Evolutionary conservation across 1,140 invertebrate species (phyloP), one percentile per base, ranked within the genome.

Genomic region (Euura saliciscinereae): DNA sequence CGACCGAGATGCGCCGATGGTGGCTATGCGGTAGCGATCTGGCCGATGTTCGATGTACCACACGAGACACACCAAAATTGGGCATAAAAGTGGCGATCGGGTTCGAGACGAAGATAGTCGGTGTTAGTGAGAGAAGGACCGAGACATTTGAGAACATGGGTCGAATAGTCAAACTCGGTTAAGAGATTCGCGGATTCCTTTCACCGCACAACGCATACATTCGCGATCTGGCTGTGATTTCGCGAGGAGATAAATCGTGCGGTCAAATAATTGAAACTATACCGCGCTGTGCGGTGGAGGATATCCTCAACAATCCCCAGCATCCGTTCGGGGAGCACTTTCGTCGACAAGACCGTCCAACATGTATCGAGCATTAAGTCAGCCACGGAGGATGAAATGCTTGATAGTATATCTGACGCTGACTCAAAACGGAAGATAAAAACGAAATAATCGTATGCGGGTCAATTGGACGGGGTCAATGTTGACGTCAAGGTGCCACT

Each of bases 61-160:
- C 51, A 59, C 51, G 51, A 59, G 51, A 28, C 28, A 28, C 51
- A 59, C 51, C 51, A 59, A 59, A 59, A 59, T 67, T 67, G 66
- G 28, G 28, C 66, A 67, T 67, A 67, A 67, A 67, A 44, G 43
- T 44, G 79, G 82, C 83, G 81, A 83, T 81, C 82, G 81, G 28
- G 82, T 79, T 81, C 78, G 80, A 77, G 82, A 82, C 77, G 73
- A 78, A 77, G 79, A 80, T 13, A 43, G 28, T 44, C 67, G 70
- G 68, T 66, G 70, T 65, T 28, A n/a, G 69, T 42, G 73, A 46
- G 46, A 72, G 68, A 42, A 74, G 45, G 68, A 13, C 68, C 59
- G 44, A 71, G 44, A 28, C 28, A 28, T 28, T 28, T 28, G 28
- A 70, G n/a, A 45, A 59, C 51, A 59, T 59, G 51, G 51, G 13